Conservation (phyloP, 1,140 invertebrate species). For the Saccostrea echinata region DNA sequence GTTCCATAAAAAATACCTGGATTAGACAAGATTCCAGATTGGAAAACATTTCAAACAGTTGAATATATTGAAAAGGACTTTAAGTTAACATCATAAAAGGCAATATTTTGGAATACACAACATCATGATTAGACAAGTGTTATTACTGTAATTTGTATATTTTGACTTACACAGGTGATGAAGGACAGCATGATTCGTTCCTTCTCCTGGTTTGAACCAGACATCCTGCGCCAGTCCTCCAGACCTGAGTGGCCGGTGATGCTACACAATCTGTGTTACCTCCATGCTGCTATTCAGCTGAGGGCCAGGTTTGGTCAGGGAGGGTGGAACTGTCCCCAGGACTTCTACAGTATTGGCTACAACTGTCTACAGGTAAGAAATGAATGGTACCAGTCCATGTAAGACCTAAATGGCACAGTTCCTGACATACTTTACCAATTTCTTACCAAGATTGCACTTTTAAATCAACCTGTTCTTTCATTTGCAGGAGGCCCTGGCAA, state of each 20-base stretch:
- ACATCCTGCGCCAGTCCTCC: constrained; percentile 74
- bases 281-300: constrained; percentile 77
- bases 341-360: constrained; percentile 71
- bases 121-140: no score
- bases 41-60: no score
- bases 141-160: no score
- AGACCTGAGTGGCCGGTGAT: constrained; percentile 76
- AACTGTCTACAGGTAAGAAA: constrained; percentile 72
- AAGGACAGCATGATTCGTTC: constrained; percentile 77
- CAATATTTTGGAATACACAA: no score
- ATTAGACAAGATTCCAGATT: no score
- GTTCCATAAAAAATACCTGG: no score
- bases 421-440: not conserved
- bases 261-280: constrained; percentile 79
- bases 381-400: not conserved
- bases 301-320: constrained; percentile 73
- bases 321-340: constrained; percentile 76
- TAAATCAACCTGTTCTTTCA: not conserved
- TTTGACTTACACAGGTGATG: constrained; percentile 68
- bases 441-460: no score
- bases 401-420: not conserved
- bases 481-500: constrained; percentile 72
- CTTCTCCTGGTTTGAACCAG: constrained; percentile 76
- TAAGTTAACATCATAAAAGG: no score
- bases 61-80: no score